Evolutionary conservation across 1,140 invertebrate genomes (phyloP).

Genomic region (Heliothis subflexa): DNA sequence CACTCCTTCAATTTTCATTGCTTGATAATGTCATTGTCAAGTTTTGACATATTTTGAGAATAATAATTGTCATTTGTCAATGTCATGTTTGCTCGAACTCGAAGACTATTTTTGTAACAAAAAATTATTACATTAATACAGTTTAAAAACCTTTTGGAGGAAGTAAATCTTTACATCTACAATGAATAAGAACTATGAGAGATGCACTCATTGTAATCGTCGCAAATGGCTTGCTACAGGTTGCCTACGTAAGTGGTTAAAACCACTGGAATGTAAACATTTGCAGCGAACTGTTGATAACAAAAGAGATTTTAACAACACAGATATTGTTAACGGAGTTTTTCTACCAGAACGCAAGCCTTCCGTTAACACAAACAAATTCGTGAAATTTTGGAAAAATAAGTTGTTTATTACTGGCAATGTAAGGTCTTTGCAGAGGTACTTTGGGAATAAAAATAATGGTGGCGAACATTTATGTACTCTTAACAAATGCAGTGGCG

Average conservation of each 20-base stretch:
- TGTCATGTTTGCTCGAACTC: constrained; percentile 21
- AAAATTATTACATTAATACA: neutral
- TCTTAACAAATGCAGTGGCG: constrained; percentile 67
- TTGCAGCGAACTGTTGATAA: constrained; percentile 80
- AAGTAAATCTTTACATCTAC: constrained; percentile 40
- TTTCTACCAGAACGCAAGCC: constrained; percentile 75
- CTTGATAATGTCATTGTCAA: constrained; percentile 11
- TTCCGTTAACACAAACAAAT: constrained; percentile 74
- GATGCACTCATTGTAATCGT: constrained; percentile 80
- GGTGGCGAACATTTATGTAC: constrained; percentile 71
- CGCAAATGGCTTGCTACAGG: constrained; percentile 81
- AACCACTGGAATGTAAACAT: constrained; percentile 84
- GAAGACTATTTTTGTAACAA: constrained; percentile 23
- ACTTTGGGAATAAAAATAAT: constrained; percentile 76
- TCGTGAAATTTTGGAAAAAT: constrained; percentile 83
- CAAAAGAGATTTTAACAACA: constrained; percentile 78
- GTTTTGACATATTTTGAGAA: neutral
- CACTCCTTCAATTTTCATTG: too few species aligned
- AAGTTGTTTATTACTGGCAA: constrained; percentile 80
- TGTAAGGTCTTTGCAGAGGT: constrained; percentile 79
- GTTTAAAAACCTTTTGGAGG: neutral
- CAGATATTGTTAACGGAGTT: constrained; percentile 77
- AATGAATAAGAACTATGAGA: constrained; percentile 83
- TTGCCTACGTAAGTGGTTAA: constrained; percentile 82
- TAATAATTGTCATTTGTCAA: constrained; percentile 5